phyloP scores from a whole-genome alignment of 2,113 vertebrate genomes.

The Indri indri region DNA sequence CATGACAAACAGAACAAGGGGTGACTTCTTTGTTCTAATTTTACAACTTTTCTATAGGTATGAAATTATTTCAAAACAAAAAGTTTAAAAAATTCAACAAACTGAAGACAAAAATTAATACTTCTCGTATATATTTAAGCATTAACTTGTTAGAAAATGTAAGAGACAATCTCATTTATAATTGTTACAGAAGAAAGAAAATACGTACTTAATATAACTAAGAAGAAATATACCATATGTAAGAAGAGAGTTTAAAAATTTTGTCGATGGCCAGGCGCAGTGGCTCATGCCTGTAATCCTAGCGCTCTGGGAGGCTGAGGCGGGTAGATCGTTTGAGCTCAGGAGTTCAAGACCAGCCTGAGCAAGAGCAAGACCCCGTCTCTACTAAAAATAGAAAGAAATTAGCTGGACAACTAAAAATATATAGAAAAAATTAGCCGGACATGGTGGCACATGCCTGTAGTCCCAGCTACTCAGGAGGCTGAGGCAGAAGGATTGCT shows the following conservation, averaged over 20 bases:
- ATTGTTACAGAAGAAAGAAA: neutral
- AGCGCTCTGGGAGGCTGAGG: no score
- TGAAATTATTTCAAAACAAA: slow-evolving; percentile 30
- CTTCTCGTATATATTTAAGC: neutral
- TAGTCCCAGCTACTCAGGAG: no score
- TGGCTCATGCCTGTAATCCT: no score
- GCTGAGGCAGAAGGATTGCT: no score
- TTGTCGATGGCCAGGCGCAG: no score
- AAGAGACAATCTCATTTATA: slow-evolving; percentile 2
- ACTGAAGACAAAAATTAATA: neutral
- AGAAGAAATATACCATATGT: neutral
- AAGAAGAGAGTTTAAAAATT: neutral
- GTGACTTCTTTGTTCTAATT: slow-evolving; percentile 3
- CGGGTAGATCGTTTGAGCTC: no score
- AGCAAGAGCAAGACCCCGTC: no score
- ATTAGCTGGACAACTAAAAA: no score
- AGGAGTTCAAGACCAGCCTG: no score
- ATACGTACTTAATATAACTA: neutral
- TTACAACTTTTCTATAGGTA: neutral
- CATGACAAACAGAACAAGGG: neutral
- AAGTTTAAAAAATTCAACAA: neutral
- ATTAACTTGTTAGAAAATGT: slow-evolving; percentile 4
- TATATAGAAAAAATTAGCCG: no score
- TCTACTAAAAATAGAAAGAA: no score
- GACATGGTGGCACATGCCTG: no score